Percentiles rank a stretch among this genome's conserved stretches.
Conservation (phyloP, 2,888 invertebrate species). For the Leptura quadrifasciata region DNA sequence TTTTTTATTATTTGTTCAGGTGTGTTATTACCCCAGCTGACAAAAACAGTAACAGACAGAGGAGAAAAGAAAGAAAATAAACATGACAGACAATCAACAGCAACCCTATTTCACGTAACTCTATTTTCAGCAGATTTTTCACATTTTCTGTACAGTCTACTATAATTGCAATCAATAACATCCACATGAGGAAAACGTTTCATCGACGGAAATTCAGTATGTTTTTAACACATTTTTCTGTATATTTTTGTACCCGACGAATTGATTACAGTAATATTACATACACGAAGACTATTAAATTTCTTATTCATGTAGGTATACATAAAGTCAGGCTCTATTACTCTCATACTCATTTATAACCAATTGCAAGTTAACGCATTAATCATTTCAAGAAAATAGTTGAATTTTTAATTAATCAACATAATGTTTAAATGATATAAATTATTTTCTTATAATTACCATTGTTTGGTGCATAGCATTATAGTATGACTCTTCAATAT, state of each 20-base stretch:
- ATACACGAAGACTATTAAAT: too few relatives aligned
- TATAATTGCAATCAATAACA: slow-evolving; percentile 35
- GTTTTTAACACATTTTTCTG: not conserved
- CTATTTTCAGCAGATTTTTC: slow-evolving; percentile 37
- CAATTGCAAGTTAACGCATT: too few relatives aligned
- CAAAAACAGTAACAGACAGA: slow-evolving; percentile 39
- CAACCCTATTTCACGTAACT: slow-evolving; percentile 33
- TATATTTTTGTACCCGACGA: slow-evolving; percentile 2
- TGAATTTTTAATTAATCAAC: too few relatives aligned
- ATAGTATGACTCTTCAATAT: too few relatives aligned
- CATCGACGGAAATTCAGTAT: slow-evolving; percentile 23
- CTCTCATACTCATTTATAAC: too few relatives aligned
- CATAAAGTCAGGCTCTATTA: too few relatives aligned
- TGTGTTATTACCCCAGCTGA: slow-evolving; percentile 41
- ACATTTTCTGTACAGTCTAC: slow-evolving; percentile 25
- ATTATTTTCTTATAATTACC: too few relatives aligned
- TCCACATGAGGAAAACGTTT: slow-evolving; percentile 21
- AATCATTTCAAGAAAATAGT: too few relatives aligned
- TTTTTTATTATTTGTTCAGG: slow-evolving; percentile 34
- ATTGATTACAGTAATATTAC: too few relatives aligned
- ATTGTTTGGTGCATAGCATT: too few relatives aligned
- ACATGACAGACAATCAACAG: slow-evolving; percentile 38
- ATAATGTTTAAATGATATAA: too few relatives aligned
- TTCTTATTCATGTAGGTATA: too few relatives aligned
- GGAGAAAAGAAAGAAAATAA: slow-evolving; percentile 37